These are phyloP conservation scores for Agrochola macilenta DNA, from an alignment of 2,888 invertebrate genomes.

Conservation along the genomic window DNA sequence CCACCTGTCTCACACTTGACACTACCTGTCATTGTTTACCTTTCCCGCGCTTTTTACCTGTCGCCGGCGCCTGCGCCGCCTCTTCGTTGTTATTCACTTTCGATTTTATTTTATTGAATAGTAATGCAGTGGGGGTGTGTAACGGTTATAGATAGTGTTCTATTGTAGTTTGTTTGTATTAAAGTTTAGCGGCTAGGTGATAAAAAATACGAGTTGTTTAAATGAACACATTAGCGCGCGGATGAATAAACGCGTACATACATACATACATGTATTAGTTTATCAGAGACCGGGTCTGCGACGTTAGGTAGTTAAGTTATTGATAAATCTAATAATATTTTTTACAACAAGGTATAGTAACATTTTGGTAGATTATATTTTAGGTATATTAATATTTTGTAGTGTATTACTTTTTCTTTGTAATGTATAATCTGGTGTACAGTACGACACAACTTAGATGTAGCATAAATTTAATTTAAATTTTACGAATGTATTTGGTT, in stretches of 20 bases:
- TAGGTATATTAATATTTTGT: too few species aligned
- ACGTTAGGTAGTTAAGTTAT: neutral
- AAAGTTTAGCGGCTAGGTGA: neutral
- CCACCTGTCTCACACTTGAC: slow-evolving; percentile 41
- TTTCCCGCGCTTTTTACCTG: slow-evolving; percentile 31
- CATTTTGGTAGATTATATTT: too few species aligned
- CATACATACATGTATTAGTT: neutral
- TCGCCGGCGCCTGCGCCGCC: slow-evolving; percentile 19
- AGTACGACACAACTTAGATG: too few species aligned
- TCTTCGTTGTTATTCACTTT: slow-evolving; percentile 25
- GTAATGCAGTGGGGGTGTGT: neutral
- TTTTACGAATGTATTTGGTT: too few species aligned
- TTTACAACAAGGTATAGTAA: too few species aligned
- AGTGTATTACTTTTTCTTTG: too few species aligned
- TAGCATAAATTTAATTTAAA: too few species aligned
- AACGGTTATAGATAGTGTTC: neutral
- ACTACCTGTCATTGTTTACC: slow-evolving; percentile 43
- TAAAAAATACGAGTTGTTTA: neutral
- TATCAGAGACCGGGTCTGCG: neutral
- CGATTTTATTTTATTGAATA: slow-evolving; percentile 34
- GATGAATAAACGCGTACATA: neutral
- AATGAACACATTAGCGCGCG: neutral
- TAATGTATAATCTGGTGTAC: too few species aligned
- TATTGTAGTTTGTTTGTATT: slow-evolving; percentile 16
- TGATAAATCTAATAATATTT: too few species aligned